These are phyloP conservation scores for Pseudochromis fuscus DNA, from an alignment of 2,797 vertebrate species.

Conservation along the genomic window DNA sequence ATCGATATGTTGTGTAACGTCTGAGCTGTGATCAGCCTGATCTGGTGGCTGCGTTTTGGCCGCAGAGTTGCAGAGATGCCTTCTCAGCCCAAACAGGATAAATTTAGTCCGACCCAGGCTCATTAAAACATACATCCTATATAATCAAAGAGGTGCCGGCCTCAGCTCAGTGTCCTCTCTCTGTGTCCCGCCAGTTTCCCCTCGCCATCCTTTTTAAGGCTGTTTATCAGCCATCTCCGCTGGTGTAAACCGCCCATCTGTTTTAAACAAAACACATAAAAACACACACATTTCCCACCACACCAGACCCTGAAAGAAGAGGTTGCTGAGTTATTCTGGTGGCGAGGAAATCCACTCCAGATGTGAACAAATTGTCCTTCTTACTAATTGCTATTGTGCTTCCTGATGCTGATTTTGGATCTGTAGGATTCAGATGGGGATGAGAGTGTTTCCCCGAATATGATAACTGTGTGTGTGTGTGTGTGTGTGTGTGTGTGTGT, in stretches of 20 bases:
- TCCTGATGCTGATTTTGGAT: slow-evolving; percentile 57
- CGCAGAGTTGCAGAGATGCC: too few relatives aligned
- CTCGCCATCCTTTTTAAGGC: slow-evolving; percentile 40
- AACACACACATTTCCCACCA: slow-evolving; percentile 59
- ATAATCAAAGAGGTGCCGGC: slow-evolving; percentile 6
- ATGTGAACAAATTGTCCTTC: slow-evolving; percentile 80
- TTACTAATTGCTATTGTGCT: slow-evolving; percentile 78
- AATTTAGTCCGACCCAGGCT: not conserved
- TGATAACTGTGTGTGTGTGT: not conserved
- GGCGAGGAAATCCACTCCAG: slow-evolving; percentile 81
- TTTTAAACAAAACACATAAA: slow-evolving; percentile 76
- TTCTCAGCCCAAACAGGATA: slow-evolving; percentile 1
- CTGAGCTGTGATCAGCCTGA: too few relatives aligned
- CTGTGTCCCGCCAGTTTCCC: slow-evolving; percentile 27
- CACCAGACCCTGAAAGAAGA: slow-evolving; percentile 38
- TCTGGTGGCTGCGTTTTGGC: too few relatives aligned
- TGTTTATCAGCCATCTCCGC: slow-evolving; percentile 73
- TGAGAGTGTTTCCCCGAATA: not conserved
- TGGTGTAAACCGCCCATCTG: slow-evolving; percentile 79
- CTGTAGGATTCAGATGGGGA: slow-evolving; percentile 20
- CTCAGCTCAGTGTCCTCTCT: not conserved
- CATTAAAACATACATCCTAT: slow-evolving; percentile 14
- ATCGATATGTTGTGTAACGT: not conserved
- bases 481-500: not conserved
- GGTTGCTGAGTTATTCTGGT: slow-evolving; percentile 62